Percentiles rank a stretch among this genome's conserved stretches.
These are phyloP conservation scores for Anthonomus grandis DNA, from an alignment of 1,140 invertebrate genomes.

Conservation along the genomic window DNA sequence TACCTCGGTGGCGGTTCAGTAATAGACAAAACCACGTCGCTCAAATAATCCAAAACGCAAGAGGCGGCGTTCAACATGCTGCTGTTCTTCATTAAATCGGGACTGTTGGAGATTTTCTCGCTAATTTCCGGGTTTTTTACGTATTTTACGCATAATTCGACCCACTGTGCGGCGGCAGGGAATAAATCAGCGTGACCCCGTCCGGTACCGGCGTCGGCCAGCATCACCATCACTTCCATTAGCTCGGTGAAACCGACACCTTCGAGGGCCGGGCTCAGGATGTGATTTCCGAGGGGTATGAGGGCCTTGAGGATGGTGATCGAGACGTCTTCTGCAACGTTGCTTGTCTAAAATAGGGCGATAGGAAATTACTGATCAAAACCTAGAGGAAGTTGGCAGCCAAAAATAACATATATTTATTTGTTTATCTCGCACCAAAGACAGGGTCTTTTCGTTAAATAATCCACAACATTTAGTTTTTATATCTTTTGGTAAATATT, in stretches of 20 bases:
- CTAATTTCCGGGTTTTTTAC: conserved; percentile 56
- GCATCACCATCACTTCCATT: conserved; percentile 76
- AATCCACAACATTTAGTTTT: too few relatives aligned
- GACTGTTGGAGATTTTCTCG: conserved; percentile 52
- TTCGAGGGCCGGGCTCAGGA: conserved; percentile 64
- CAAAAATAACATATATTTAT: too few relatives aligned
- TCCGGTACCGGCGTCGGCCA: conserved; percentile 77
- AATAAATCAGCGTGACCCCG: conserved; percentile 77
- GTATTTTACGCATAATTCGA: conserved; percentile 65
- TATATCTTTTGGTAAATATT: too few relatives aligned
- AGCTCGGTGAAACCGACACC: conserved; percentile 76
- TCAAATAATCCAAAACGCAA: conserved; percentile 59
- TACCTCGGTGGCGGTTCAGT: conserved; percentile 33
- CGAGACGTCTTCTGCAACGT: conserved; percentile 65
- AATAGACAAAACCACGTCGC: conserved; percentile 53
- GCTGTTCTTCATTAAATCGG: conserved; percentile 37
- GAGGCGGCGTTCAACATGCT: conserved; percentile 73
- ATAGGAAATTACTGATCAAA: too few relatives aligned
- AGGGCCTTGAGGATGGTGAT: conserved; percentile 71
- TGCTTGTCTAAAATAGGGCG: conserved; percentile 50
- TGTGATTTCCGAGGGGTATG: conserved; percentile 68
- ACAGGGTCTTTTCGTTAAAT: background rate
- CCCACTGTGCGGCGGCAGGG: conserved; percentile 73
- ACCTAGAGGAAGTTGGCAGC: too few relatives aligned
- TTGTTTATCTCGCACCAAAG: too few relatives aligned